Evolutionary conservation across 2,113 vertebrate genomes (phyloP).

Genomic region (Aegithalos caudatus): DNA sequence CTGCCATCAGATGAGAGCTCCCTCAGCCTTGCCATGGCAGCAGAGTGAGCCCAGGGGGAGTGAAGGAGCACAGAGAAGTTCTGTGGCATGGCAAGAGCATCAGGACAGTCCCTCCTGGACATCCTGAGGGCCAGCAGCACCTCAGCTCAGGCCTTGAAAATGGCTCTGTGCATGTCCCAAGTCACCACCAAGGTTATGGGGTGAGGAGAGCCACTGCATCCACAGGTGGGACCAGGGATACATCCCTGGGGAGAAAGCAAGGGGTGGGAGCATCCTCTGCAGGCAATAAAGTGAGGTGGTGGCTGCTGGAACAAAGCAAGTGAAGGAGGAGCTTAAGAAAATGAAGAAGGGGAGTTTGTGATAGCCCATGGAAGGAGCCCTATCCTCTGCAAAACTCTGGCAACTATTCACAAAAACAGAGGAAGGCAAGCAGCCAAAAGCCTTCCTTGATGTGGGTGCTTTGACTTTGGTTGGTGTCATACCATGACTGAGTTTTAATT

Average conservation of each 20-base stretch:
- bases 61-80: background rate
- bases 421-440: background rate
- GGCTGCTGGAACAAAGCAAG: background rate
- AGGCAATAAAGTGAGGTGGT: background rate
- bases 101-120: accelerated
- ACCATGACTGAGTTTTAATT: background rate
- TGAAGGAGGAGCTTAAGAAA: background rate
- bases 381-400: background rate
- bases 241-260: accelerated
- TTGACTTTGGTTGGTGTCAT: background rate
- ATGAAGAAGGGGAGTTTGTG: background rate
- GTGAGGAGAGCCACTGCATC: background rate
- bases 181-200: background rate
- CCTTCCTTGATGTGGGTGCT: background rate
- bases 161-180: background rate
- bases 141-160: background rate
- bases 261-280: background rate
- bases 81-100: background rate
- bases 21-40: accelerated
- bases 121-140: background rate
- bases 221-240: accelerated
- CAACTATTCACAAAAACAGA: background rate
- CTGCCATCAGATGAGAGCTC: accelerated
- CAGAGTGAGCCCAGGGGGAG: background rate
- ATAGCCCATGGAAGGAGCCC: accelerated